Percentiles rank a stretch among this genome's conserved stretches.
Evolutionary conservation across 1,140 invertebrate species (phyloP).

Genomic region (Listronotus bonariensis): DNA sequence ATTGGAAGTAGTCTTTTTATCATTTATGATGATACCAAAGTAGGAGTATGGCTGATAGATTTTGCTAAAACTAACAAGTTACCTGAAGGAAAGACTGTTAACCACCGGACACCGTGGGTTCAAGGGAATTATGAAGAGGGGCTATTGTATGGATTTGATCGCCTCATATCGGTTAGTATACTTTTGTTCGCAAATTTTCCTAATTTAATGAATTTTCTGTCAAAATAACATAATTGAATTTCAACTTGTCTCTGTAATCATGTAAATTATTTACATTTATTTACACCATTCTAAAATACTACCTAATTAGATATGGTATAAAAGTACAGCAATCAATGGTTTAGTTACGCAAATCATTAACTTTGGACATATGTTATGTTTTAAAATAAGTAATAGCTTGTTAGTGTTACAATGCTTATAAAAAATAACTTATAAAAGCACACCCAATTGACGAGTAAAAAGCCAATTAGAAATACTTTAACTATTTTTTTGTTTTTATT

Average conservation of each 20-base stretch:
- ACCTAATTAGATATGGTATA: no score
- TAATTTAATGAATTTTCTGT: no score
- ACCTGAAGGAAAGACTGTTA: constrained; percentile 70
- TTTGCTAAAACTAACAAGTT: constrained; percentile 89
- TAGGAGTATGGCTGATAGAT: constrained; percentile 94
- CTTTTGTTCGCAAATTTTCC: background rate
- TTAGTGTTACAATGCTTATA: background rate
- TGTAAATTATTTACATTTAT: background rate
- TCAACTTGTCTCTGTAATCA: background rate
- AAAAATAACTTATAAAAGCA: background rate
- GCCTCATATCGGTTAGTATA: constrained; percentile 67
- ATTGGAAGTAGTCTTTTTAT: constrained; percentile 94
- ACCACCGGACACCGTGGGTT: constrained; percentile 79
- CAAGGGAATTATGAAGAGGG: constrained; percentile 96
- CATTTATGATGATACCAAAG: constrained; percentile 85
- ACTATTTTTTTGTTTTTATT: no score
- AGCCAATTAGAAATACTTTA: no score
- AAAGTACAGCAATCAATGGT: no score
- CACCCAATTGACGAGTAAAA: background rate
- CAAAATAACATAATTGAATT: background rate
- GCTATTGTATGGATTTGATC: constrained; percentile 87
- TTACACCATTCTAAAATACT: no score
- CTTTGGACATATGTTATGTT: no score
- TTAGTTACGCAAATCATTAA: no score
- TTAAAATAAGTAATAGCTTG: no score